Evolutionary conservation across 2,888 invertebrate genomes (phyloP).

Genomic region (Amorpha juglandis): DNA sequence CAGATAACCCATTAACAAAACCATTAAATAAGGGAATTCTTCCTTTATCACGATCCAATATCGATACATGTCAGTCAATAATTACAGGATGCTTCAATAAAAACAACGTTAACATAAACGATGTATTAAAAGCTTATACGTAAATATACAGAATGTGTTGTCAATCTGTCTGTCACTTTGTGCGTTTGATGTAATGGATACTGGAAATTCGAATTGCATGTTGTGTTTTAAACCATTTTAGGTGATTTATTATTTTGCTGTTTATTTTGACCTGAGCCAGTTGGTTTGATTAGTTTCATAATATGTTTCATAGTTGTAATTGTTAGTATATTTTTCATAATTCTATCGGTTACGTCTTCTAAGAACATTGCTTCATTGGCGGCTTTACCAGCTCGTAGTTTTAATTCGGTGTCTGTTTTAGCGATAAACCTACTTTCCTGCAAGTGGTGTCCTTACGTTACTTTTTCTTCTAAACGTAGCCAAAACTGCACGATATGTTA

Average conservation of each 20-base stretch:
- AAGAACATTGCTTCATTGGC: too few species aligned
- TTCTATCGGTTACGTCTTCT: too few species aligned
- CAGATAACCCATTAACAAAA: constrained; percentile 7
- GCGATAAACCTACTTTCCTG: too few species aligned
- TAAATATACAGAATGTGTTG: constrained; percentile 1
- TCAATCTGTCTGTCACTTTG: constrained; percentile 21
- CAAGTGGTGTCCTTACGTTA: too few species aligned
- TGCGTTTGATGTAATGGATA: constrained; percentile 17
- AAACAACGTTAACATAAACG: constrained; percentile 19
- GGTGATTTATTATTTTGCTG: background rate
- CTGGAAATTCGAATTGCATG: constrained; percentile 12
- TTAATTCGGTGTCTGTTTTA: too few species aligned
- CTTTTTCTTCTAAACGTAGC: too few species aligned
- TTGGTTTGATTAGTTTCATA: background rate
- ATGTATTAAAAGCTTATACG: constrained; percentile 23
- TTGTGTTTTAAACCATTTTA: constrained; percentile 3
- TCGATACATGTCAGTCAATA: constrained; percentile 25
- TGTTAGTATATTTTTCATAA: too few species aligned
- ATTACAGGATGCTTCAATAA: constrained; percentile 26
- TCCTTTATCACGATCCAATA: constrained; percentile 27
- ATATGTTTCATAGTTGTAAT: too few species aligned
- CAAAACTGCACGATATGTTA: too few species aligned
- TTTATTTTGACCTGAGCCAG: background rate
- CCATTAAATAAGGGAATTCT: constrained; percentile 13
- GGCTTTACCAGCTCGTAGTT: too few species aligned